Conservation (phyloP, 2,113 vertebrate species). For the Pipa parva region DNA sequence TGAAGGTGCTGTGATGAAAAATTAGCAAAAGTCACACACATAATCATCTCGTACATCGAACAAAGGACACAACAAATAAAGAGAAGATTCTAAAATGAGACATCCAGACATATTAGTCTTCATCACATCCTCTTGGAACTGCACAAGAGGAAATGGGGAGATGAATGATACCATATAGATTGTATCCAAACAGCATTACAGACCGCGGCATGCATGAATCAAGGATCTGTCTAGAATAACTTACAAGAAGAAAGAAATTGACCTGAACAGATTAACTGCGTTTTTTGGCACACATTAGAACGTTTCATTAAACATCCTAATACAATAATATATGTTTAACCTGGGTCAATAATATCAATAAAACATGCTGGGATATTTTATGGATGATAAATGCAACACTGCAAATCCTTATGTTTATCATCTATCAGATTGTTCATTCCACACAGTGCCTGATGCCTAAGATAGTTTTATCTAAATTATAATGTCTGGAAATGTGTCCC, state of each 20-base stretch:
- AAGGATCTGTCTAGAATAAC: slow-evolving; percentile 47
- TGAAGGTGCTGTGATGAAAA: slow-evolving; percentile 80
- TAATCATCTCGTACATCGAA: slow-evolving; percentile 25
- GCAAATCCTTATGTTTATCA: background rate
- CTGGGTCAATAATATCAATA: background rate
- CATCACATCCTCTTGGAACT: slow-evolving; percentile 4
- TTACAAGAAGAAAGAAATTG: slow-evolving; percentile 42
- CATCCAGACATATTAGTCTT: slow-evolving; percentile 16
- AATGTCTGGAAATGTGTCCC: no score
- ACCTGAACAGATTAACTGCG: slow-evolving; percentile 28
- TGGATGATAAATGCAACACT: background rate
- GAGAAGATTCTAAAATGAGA: slow-evolving; percentile 25
- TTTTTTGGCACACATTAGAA: slow-evolving; percentile 10
- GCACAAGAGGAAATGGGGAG: slow-evolving; percentile 37
- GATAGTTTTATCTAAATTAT: no score
- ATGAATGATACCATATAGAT: slow-evolving; percentile 50
- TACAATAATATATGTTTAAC: slow-evolving; percentile 14
- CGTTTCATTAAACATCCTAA: slow-evolving; percentile 22
- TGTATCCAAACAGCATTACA: slow-evolving; percentile 44
- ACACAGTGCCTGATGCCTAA: background rate
- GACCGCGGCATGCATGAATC: slow-evolving; percentile 41
- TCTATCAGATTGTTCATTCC: background rate
- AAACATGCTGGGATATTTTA: background rate
- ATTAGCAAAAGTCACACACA: slow-evolving; percentile 44
- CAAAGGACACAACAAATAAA: slow-evolving; percentile 20